These are phyloP conservation scores for Oryzias melastigma DNA, from an alignment of 2,113 vertebrate species.

Conservation along the genomic window DNA sequence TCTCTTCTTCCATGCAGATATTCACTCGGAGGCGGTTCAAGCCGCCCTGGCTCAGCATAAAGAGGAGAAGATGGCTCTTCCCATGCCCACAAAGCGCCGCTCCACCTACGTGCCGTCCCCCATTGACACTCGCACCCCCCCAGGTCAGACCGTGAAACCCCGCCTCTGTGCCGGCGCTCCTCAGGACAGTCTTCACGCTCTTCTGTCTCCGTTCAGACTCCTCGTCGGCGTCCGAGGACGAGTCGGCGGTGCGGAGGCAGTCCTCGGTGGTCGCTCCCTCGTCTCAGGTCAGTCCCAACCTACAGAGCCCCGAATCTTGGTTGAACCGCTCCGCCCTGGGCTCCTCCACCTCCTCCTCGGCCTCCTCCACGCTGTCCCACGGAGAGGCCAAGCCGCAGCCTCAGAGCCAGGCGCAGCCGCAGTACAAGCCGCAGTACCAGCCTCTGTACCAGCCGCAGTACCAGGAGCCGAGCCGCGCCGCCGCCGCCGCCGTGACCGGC, in stretches of 20 bases:
- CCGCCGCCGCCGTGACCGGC: conserved; percentile 44
- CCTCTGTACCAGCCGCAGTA: conserved; percentile 56
- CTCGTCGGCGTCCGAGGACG: conserved; percentile 95
- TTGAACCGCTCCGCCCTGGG: conserved; percentile 95
- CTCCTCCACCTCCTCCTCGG: conserved; percentile 97
- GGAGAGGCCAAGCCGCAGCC: conserved; percentile 88
- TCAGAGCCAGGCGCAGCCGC: conserved; percentile 54
- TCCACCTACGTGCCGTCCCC: conserved; percentile 94
- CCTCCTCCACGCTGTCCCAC: conserved; percentile 96
- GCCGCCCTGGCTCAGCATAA: conserved; percentile 96
- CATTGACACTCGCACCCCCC: conserved; percentile 89
- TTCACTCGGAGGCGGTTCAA: conserved; percentile 94
- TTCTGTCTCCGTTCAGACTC: conserved; percentile 82
- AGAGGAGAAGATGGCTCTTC: conserved; percentile 97
- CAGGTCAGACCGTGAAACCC: conserved; percentile 76
- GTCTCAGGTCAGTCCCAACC: conserved; percentile 80
- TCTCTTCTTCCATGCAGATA: conserved; percentile 69
- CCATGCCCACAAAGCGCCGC: conserved; percentile 95
- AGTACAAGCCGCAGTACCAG: conserved; percentile 65
- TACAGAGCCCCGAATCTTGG: conserved; percentile 93
- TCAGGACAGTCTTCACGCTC: background rate
- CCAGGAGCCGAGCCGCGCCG: conserved; percentile 41
- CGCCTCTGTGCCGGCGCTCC: background rate
- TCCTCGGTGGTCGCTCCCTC: conserved; percentile 80
- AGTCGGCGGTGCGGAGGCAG: conserved; percentile 86